Evolutionary conservation across 2,888 invertebrate genomes (phyloP), one percentile per base, ranked within the genome.

Genomic region (Diplolepis rosae): DNA sequence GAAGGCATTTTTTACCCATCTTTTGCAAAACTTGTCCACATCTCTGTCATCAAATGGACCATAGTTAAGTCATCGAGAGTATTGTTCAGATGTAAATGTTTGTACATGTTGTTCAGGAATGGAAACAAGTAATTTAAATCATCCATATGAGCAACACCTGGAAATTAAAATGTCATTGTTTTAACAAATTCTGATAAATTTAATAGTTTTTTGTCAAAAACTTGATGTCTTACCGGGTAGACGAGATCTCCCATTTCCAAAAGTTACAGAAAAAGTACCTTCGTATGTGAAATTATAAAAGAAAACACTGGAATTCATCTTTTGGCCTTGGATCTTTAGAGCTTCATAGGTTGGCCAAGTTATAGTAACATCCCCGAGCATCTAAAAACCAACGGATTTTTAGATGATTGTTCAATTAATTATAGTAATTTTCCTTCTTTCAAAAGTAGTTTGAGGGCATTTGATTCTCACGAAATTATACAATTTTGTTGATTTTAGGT

Each of bases 101-200:
- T 65, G 27, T 61, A 78, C 28, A 27, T 3, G 4, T 48, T 70
- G 67, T 83, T 83, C 11, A 80, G 68, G 50, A 72, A 69, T 1
- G 87, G 86, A 30, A 85, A 83, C 28, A 85, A 48, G 65, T 88
- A 88, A 67, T 84, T 82, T 24, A 87, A 2, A 1, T 87, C 86
- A 42, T 87, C 87, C 2, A 67, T 69, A 45, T 88, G 87, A 4
- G 72, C 1, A 7, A 83, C 71, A 2, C 83, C 86, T 87, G 52
- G 5, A 66, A 77, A 27, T 35, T 39, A 68, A 13, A 15, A 9
- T 24, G 28, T 65, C 6, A 11, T 2, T 22, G 39, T 48, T 24
- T 30, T 70, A 4, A 13, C 32, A 28, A 69, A 65, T 4, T 48
- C 9, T 54, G n/a, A n/a, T n/a, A n/a, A 28, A 50, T 32, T 65